These are phyloP conservation scores for Ptychoptera contaminata DNA, from an alignment of 2,888 invertebrate genomes.

Conservation along the genomic window DNA sequence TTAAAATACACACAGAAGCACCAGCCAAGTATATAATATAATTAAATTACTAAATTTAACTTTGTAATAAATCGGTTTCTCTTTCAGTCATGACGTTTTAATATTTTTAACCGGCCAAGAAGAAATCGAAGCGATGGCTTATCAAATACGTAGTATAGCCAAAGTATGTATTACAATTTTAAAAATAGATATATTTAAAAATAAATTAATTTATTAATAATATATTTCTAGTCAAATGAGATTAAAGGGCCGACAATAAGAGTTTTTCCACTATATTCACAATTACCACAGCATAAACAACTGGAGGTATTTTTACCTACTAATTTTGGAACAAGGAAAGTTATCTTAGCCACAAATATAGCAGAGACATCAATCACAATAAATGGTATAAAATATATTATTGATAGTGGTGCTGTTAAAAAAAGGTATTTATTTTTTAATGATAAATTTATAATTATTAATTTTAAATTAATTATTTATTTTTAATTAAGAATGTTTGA, in stretches of 20 bases:
- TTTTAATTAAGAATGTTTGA: slow-evolving; percentile 44
- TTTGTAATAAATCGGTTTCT: too few relatives aligned
- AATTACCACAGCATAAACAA: slow-evolving; percentile 73
- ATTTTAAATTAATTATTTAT: slow-evolving; percentile 16
- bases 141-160: slow-evolving; percentile 54
- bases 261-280: slow-evolving; percentile 82
- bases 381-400: slow-evolving; percentile 75
- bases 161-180: slow-evolving; percentile 33
- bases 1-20: slow-evolving; percentile 71
- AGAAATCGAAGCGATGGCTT: slow-evolving; percentile 79
- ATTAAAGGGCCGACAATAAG: slow-evolving; percentile 48
- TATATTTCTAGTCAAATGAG: slow-evolving; percentile 35
- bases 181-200: background rate
- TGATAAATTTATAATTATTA: slow-evolving; percentile 20
- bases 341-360: slow-evolving; percentile 90
- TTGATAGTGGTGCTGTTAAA: slow-evolving; percentile 88
- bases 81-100: slow-evolving; percentile 70
- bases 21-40: slow-evolving; percentile 53
- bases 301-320: slow-evolving; percentile 68
- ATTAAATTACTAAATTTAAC: background rate
- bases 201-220: slow-evolving; percentile 3
- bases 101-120: slow-evolving; percentile 94
- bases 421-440: slow-evolving; percentile 35
- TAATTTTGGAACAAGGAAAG: slow-evolving; percentile 64
- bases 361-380: slow-evolving; percentile 98